Evolutionary conservation across 1,140 invertebrate genomes (phyloP), one percentile per base, ranked within the genome.

Genomic region (Drosophila bocqueti): DNA sequence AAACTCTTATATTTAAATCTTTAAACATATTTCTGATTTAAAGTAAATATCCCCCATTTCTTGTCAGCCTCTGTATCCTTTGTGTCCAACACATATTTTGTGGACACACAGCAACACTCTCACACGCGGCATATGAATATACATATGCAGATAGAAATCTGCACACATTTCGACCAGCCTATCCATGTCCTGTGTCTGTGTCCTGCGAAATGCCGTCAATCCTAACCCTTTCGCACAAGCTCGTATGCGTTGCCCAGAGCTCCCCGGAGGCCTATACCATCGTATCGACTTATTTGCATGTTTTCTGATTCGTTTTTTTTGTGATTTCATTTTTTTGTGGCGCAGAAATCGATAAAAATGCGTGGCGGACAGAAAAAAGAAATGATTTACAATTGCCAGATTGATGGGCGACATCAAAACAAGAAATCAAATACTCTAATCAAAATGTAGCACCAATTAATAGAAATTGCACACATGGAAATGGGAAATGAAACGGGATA

Each of bases 171-270:
- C 61, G 61, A 63, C 60, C 61, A 42, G 74, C 60, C 72, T 74
- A 77, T 77, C 62, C 64, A 49, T 74, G 49, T 63, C 47, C 65
- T 57, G 54, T 57, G 54, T 60, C n/a, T 45, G 38, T 24, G 49
- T 42, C 36, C 36, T 73, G 68, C 34, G 58, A 74, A 87, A 60
- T 80, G 77, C 81, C 77, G 69, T 84, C 84, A 90, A 84, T 89
- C 85, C 83, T 90, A 89, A 89, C 84, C 84, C 81, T 81, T 89
- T 60, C 58, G 85, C 78, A 77, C 21, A 26, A 57, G 21, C 80
- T 61, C 73, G 64, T 75, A 82, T 63, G 64, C 34, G 60, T 29
- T 62, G 47, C 47, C 54, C 61, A 46, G 21, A 46, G 21, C 71
- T 76, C 69, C 77, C 69, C 42, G 34, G 64, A 60, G 74, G 50